phyloP scores from a whole-genome alignment of 2,113 vertebrate genomes.

The Noctilio leporinus region DNA sequence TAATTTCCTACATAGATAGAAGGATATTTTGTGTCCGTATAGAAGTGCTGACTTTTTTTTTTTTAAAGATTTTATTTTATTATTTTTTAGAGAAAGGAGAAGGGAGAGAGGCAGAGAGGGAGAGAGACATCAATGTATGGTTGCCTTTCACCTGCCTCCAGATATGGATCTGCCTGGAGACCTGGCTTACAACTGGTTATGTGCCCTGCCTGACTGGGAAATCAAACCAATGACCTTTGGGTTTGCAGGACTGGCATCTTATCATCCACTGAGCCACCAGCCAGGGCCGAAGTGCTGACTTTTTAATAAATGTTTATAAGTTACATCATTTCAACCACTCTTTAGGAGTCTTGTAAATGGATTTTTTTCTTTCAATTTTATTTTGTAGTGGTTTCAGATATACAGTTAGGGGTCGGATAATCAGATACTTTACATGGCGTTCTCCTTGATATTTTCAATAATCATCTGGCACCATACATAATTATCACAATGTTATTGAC shows the following conservation, averaged over 20 bases:
- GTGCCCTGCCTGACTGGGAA: too few species aligned
- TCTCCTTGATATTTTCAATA: neutral
- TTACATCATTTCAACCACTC: neutral
- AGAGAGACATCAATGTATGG: too few species aligned
- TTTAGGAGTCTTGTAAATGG: neutral
- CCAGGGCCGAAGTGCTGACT: neutral
- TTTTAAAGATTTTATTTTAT: too few species aligned
- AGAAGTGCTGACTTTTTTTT: neutral
- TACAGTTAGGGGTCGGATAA: neutral
- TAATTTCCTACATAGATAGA: neutral
- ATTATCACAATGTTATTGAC: neutral
- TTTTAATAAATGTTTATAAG: neutral
- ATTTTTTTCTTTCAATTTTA: neutral
- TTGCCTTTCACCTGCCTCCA: too few species aligned
- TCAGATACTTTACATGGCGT: neutral
- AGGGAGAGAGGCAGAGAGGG: too few species aligned
- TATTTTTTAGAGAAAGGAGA: too few species aligned
- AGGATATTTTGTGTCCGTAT: neutral
- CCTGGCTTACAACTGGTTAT: too few species aligned
- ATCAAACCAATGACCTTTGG: too few species aligned
- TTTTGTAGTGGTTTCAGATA: neutral
- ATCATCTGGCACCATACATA: neutral
- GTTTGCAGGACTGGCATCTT: too few species aligned
- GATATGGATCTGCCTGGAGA: too few species aligned
- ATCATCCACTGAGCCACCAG: too few species aligned